Percentiles rank a stretch among this genome's conserved stretches.
Evolutionary conservation across 2,797 vertebrate species (phyloP).

Genomic region (Manis crassicaudata): DNA sequence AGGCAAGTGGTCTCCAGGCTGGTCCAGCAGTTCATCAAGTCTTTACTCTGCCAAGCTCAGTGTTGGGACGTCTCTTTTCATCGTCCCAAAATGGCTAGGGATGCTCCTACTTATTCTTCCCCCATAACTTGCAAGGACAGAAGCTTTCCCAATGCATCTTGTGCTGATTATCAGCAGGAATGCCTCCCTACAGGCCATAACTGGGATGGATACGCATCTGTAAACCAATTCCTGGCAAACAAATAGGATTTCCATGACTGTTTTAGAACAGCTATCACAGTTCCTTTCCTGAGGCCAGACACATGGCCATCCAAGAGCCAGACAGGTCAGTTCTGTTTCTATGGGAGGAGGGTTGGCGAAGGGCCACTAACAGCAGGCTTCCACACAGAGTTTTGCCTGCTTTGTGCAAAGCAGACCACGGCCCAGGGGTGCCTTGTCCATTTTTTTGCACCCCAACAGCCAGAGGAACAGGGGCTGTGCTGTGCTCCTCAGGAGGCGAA

Average conservation of each 20-base stretch:
- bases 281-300: neutral
- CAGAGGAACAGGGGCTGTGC: neutral
- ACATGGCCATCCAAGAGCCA: accelerated
- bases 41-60: neutral
- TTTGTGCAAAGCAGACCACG: neutral
- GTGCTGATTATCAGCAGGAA: neutral
- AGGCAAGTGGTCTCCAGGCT: neutral
- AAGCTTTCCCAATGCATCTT: neutral
- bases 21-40: neutral
- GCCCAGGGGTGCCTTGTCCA: neutral
- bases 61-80: neutral
- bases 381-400: too few species aligned
- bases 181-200: neutral
- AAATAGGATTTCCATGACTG: neutral
- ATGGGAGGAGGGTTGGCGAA: neutral
- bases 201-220: neutral
- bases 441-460: neutral
- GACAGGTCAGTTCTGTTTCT: neutral
- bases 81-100: neutral
- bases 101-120: neutral
- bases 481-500: neutral
- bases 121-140: neutral
- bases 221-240: neutral
- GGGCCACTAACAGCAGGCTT: neutral
- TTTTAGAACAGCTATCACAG: neutral